Conservation (phyloP, 2,888 invertebrate genomes). For the Pristionchus japonicus region DNA sequence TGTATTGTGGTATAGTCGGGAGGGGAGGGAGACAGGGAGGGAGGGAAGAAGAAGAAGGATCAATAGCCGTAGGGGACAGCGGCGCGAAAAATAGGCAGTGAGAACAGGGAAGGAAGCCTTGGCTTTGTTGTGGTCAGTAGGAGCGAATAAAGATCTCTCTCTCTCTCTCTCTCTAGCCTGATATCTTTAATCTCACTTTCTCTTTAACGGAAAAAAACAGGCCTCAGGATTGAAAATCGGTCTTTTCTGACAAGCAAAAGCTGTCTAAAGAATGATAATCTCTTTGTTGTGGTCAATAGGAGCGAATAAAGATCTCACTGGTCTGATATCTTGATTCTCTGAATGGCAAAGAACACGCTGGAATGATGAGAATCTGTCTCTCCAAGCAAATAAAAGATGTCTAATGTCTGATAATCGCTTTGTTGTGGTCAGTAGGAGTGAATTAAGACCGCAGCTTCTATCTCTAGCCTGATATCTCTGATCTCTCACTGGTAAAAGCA, state of each 20-base stretch:
- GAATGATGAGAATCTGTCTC: too few species aligned
- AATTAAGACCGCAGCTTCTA: too few species aligned
- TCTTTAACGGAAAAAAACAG: too few species aligned
- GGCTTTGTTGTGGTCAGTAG: neutral
- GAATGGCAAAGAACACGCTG: too few species aligned
- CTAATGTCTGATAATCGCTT: too few species aligned
- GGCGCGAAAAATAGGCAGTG: neutral
- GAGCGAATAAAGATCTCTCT: neutral
- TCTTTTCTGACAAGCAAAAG: too few species aligned
- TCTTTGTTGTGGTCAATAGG: neutral
- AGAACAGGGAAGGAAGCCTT: neutral
- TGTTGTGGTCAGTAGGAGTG: too few species aligned
- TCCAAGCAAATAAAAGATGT: too few species aligned
- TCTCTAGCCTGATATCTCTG: too few species aligned
- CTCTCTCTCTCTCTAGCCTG: neutral
- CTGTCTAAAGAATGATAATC: too few species aligned
- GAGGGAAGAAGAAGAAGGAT: neutral
- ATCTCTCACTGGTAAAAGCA: too few species aligned
- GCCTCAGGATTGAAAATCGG: too few species aligned
- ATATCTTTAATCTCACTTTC: neutral
- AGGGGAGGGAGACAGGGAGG: neutral
- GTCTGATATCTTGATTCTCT: neutral
- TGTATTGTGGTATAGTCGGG: constrained; percentile 30
- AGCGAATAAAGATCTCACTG: neutral
- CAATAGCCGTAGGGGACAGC: constrained; percentile 17